phyloP scores from a whole-genome alignment of 2,888 invertebrate genomes.

The Pseudococcus viburni region DNA sequence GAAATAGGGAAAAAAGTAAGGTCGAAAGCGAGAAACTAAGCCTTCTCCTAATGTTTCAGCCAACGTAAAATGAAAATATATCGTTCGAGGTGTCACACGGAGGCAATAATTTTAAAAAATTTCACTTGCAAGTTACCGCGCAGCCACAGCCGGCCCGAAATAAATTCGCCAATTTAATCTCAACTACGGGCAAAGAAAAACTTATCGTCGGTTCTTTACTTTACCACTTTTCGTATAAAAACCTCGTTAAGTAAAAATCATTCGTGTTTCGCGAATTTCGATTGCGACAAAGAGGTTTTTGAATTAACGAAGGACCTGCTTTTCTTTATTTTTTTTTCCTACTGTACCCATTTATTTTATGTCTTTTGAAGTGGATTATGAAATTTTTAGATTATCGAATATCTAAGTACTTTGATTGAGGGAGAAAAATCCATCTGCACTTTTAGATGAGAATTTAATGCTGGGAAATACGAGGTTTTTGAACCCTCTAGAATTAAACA shows the following conservation, averaged over 20 bases:
- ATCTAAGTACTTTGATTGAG: no score
- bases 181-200: background rate
- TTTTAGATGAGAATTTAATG: no score
- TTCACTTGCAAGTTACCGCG: slow-evolving; percentile 44
- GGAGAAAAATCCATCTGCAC: no score
- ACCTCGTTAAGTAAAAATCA: background rate
- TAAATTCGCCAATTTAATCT: slow-evolving; percentile 37
- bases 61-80: slow-evolving; percentile 31
- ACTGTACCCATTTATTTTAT: background rate
- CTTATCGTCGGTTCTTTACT: background rate
- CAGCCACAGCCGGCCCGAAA: background rate
- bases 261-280: background rate
- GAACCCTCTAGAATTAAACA: background rate
- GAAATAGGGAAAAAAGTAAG: background rate
- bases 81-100: slow-evolving; percentile 28
- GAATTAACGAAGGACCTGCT: background rate
- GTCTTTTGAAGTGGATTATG: no score
- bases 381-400: no score
- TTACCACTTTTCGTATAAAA: background rate
- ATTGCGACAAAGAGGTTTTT: background rate
- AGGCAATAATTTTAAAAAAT: slow-evolving; percentile 41
- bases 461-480: background rate
- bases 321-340: background rate
- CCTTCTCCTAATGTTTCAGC: slow-evolving; percentile 1
- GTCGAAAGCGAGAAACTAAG: background rate